phyloP scores from a whole-genome alignment of 2,113 vertebrate species.

The Microtus oregoni region DNA sequence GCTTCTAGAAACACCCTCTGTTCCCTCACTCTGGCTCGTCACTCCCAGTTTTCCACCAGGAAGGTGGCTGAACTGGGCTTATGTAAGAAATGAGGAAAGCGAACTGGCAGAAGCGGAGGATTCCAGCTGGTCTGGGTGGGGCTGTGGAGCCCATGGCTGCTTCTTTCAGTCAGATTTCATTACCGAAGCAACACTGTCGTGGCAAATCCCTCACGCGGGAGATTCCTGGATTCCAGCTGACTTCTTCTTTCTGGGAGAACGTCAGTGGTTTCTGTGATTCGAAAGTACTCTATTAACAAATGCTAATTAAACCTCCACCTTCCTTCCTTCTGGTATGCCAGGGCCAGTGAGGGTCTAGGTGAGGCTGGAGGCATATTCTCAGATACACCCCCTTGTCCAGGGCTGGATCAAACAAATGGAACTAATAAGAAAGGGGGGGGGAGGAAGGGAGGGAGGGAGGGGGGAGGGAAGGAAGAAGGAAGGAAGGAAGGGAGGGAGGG shows the following conservation, averaged over 20 bases:
- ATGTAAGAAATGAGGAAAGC: background rate
- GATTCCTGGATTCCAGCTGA: background rate
- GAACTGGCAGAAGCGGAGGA: background rate
- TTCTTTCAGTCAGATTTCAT: background rate
- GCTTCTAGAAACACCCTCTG: background rate
- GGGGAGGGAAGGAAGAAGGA: too few relatives aligned
- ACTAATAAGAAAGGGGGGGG: background rate
- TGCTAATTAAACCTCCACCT: background rate
- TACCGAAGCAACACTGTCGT: background rate
- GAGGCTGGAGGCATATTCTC: background rate
- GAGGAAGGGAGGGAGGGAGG: fast-evolving
- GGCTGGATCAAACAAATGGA: background rate
- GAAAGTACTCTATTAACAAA: background rate
- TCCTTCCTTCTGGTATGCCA: background rate
- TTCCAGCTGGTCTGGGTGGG: background rate
- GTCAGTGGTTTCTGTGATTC: background rate
- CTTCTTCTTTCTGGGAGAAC: background rate
- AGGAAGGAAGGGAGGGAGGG: fast-evolving
- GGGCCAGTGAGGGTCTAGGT: background rate
- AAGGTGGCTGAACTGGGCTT: background rate
- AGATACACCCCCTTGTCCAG: background rate
- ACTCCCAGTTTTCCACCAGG: background rate
- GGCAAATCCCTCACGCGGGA: background rate
- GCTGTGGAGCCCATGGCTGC: background rate
- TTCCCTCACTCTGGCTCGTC: background rate